Percentiles rank a stretch among this genome's conserved stretches.
Conservation (phyloP, 1,140 invertebrate species). For the Achatina immaculata region DNA sequence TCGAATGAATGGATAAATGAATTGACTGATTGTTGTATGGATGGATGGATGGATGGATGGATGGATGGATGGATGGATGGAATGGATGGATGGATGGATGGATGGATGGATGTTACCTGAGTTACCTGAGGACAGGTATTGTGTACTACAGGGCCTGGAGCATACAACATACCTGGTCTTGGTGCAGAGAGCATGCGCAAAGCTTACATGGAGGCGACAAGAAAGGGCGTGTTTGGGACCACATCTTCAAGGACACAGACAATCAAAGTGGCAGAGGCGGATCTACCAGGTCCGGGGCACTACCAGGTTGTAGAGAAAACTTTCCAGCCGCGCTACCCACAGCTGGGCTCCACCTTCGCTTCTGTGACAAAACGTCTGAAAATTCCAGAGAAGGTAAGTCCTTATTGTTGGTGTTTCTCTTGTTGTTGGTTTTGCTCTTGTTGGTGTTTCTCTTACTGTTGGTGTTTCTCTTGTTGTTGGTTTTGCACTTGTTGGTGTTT, state of each 20-base stretch:
- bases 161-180: slow-evolving; percentile 69
- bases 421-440: too few species aligned
- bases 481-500: too few species aligned
- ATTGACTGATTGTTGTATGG: too few species aligned
- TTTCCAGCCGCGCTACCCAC: slow-evolving; percentile 51
- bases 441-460: too few species aligned
- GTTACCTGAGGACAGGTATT: too few species aligned
- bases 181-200: slow-evolving; percentile 69
- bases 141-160: slow-evolving; percentile 62
- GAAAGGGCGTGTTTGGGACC: slow-evolving; percentile 66
- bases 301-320: slow-evolving; percentile 56
- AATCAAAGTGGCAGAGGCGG: slow-evolving; percentile 51
- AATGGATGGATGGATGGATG: too few species aligned
- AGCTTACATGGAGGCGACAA: slow-evolving; percentile 67
- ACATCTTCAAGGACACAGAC: slow-evolving; percentile 56
- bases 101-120: too few species aligned
- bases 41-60: too few species aligned
- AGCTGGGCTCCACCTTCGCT: slow-evolving; percentile 63
- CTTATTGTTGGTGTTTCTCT: neutral
- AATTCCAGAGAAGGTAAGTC: slow-evolving; percentile 37
- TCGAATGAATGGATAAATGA: too few species aligned
- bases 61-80: too few species aligned
- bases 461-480: too few species aligned
- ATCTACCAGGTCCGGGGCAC: slow-evolving; percentile 52
- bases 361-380: slow-evolving; percentile 58